Evolutionary conservation across 2,888 invertebrate genomes (phyloP).

Genomic region (Melanophora roralis): DNA sequence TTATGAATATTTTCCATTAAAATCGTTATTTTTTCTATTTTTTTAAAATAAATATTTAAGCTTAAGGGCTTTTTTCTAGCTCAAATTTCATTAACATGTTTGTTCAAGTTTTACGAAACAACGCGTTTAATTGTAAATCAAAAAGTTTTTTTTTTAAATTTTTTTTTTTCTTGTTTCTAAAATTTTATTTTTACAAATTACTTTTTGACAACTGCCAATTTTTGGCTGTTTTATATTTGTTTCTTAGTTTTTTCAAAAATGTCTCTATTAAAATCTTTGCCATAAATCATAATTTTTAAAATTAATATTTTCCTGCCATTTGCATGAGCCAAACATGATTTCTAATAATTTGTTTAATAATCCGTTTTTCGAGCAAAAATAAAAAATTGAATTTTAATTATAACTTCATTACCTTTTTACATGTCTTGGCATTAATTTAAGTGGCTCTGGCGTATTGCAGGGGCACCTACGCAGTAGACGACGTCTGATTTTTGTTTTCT

Average conservation of each 20-base stretch:
- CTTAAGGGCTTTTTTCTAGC: constrained; percentile 48
- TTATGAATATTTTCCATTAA: constrained; percentile 61
- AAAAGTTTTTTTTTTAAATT: constrained; percentile 8
- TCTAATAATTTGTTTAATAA: constrained; percentile 40
- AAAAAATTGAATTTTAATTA: constrained; percentile 63
- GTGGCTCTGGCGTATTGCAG: constrained; percentile 21
- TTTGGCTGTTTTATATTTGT: background rate
- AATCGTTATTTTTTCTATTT: constrained; percentile 6
- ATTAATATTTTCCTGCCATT: constrained; percentile 34
- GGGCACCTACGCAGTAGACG: constrained; percentile 56
- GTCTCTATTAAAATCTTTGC: constrained; percentile 29
- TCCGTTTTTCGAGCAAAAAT: constrained; percentile 7
- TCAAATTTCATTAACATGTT: constrained; percentile 59
- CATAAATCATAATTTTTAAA: constrained; percentile 43
- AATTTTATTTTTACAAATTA: too few relatives aligned
- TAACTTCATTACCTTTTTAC: constrained; percentile 61
- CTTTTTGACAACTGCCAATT: constrained; percentile 46
- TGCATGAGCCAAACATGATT: constrained; percentile 14
- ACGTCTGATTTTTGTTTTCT: background rate
- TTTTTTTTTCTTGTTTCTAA: too few relatives aligned
- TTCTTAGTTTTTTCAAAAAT: constrained; percentile 26
- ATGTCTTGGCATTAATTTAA: constrained; percentile 53
- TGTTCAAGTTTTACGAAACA: constrained; percentile 56
- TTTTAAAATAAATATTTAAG: constrained; percentile 47
- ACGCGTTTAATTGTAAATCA: constrained; percentile 49